phyloP scores from a whole-genome alignment of 1,140 invertebrate species.

The Chionoecetes opilio region DNA sequence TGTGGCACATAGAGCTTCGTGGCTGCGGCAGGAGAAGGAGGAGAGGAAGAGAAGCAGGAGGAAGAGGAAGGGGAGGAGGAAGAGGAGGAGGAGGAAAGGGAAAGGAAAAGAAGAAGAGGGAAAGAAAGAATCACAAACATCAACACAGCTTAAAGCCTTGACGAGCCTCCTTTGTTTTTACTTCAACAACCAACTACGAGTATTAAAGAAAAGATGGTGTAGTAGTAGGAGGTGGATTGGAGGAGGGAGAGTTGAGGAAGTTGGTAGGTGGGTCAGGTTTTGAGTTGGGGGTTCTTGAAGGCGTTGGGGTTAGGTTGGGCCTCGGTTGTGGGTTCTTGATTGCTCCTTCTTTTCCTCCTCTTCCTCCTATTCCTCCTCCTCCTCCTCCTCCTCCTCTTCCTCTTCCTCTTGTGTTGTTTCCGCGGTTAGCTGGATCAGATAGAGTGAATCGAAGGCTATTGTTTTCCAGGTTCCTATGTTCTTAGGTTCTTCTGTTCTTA shows the following conservation, averaged over 20 bases:
- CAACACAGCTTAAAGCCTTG: too few relatives aligned
- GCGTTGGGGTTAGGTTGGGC: too few relatives aligned
- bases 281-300: neutral
- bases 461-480: too few relatives aligned
- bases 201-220: too few relatives aligned
- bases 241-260: neutral
- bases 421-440: neutral
- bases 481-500: too few relatives aligned
- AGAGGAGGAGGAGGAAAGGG: too few relatives aligned
- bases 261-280: neutral
- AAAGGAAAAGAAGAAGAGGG: too few relatives aligned
- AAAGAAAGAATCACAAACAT: too few relatives aligned
- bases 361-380: neutral
- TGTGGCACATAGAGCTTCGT: neutral
- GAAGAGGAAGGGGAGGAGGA: too few relatives aligned
- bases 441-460: neutral
- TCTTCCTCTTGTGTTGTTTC: neutral
- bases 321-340: neutral
- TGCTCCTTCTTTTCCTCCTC: neutral
- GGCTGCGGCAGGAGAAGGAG: neutral
- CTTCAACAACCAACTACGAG: too few relatives aligned
- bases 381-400: conserved; percentile 2
- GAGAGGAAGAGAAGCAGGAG: neutral
- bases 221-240: too few relatives aligned
- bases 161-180: too few relatives aligned